These are phyloP conservation scores for Bungarus multicinctus DNA, from an alignment of 2,113 vertebrate species.

Conservation along the genomic window DNA sequence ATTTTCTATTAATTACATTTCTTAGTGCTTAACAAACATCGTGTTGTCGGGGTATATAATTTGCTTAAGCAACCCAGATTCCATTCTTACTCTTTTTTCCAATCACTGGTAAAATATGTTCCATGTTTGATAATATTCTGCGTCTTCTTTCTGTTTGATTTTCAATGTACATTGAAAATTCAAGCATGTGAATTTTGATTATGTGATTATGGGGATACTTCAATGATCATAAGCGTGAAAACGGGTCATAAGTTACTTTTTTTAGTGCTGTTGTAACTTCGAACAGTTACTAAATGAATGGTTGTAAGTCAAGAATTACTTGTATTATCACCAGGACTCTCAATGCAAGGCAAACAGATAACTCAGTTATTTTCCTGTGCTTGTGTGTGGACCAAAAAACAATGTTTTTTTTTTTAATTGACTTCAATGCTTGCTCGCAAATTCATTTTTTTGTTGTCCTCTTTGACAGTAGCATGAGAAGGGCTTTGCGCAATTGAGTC, in stretches of 20 bases:
- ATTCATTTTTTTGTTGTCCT: neutral
- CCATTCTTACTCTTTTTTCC: too few relatives aligned
- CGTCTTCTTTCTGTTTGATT: too few relatives aligned
- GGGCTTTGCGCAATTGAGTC: neutral
- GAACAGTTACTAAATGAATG: neutral
- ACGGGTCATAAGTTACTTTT: neutral
- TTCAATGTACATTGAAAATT: too few relatives aligned
- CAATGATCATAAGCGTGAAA: too few relatives aligned
- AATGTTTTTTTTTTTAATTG: neutral
- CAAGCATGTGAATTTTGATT: too few relatives aligned
- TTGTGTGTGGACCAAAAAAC: neutral
- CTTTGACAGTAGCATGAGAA: neutral
- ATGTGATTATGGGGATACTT: too few relatives aligned
- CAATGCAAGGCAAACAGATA: neutral
- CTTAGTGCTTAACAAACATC: too few relatives aligned
- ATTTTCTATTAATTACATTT: too few relatives aligned
- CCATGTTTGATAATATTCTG: too few relatives aligned
- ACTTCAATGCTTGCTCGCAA: neutral
- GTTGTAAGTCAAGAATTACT: neutral
- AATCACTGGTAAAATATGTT: too few relatives aligned
- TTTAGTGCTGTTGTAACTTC: neutral
- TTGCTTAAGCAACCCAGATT: too few relatives aligned
- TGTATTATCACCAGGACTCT: neutral
- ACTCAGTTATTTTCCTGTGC: neutral
- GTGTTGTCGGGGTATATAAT: too few relatives aligned